Evolutionary conservation across 2,113 vertebrate genomes (phyloP).

Genomic region (Rhynchomys soricoides): DNA sequence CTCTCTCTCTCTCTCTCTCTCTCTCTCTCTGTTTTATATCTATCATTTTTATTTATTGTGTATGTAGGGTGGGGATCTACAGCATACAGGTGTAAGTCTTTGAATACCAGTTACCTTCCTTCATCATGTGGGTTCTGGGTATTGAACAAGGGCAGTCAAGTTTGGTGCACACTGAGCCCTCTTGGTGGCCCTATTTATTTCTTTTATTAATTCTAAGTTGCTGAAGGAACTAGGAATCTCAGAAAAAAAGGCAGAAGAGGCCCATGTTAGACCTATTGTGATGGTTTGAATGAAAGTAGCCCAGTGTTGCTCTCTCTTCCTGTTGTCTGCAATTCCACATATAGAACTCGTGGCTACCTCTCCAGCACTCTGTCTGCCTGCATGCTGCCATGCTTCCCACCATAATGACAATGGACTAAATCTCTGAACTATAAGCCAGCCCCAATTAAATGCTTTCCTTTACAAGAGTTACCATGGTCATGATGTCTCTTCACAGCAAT

Average conservation of each 20-base stretch:
- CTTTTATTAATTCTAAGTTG: not conserved
- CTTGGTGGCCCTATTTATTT: not conserved
- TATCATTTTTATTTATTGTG: not conserved
- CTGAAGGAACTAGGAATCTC: not conserved
- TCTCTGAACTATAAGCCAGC: not conserved
- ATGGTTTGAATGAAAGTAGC: not conserved
- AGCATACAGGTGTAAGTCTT: not conserved
- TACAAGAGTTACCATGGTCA: not conserved
- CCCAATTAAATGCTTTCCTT: not conserved
- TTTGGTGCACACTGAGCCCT: not conserved
- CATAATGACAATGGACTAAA: not conserved
- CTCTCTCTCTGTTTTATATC: not conserved
- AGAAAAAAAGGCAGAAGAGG: not conserved
- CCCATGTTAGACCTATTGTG: not conserved
- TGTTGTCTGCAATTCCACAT: not conserved
- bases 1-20: too few relatives aligned
- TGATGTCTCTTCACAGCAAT: not conserved
- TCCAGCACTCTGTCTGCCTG: not conserved
- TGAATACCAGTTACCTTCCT: not conserved
- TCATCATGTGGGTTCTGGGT: not conserved
- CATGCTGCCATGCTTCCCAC: not conserved
- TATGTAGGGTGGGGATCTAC: too few relatives aligned
- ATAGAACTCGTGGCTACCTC: not conserved
- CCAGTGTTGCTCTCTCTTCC: not conserved
- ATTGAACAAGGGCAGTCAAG: not conserved